Percentiles rank a stretch among this genome's conserved stretches.
Conservation (phyloP, 2,888 invertebrate genomes). For the Lochmaea crataegi region DNA sequence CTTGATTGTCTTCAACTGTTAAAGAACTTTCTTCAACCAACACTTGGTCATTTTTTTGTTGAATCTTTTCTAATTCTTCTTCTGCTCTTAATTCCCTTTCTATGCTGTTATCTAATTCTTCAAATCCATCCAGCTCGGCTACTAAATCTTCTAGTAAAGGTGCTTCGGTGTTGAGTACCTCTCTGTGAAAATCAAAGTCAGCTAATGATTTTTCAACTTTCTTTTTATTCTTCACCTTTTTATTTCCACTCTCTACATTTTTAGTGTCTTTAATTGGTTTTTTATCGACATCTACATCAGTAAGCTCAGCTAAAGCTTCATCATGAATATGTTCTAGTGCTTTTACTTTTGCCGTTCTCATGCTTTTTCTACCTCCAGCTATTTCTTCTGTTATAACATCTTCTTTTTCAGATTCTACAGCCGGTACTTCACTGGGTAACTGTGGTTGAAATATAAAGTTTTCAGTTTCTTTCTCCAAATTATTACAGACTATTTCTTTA, state of each 20-base stretch:
- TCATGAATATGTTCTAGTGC: conserved; percentile 54
- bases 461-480: conserved; percentile 5
- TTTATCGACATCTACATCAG: conserved; percentile 39
- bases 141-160: conserved; percentile 42
- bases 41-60: conserved; percentile 6
- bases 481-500: neutral
- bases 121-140: conserved; percentile 41
- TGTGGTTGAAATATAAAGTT: neutral
- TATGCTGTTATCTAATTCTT: conserved; percentile 45
- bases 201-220: conserved; percentile 7
- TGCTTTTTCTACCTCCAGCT: conserved; percentile 36
- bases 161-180: conserved; percentile 28
- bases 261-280: neutral
- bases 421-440: neutral
- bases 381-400: conserved; percentile 30
- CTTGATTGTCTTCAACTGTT: conserved; percentile 42
- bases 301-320: conserved; percentile 49
- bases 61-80: conserved; percentile 6
- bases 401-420: conserved; percentile 15
- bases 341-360: conserved; percentile 52
- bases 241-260: neutral
- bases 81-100: conserved; percentile 44
- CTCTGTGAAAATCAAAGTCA: conserved; percentile 15
- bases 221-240: conserved; percentile 15
- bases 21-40: neutral